Conservation (phyloP, 2,797 vertebrate genomes). For the Molossus alvarezi region DNA sequence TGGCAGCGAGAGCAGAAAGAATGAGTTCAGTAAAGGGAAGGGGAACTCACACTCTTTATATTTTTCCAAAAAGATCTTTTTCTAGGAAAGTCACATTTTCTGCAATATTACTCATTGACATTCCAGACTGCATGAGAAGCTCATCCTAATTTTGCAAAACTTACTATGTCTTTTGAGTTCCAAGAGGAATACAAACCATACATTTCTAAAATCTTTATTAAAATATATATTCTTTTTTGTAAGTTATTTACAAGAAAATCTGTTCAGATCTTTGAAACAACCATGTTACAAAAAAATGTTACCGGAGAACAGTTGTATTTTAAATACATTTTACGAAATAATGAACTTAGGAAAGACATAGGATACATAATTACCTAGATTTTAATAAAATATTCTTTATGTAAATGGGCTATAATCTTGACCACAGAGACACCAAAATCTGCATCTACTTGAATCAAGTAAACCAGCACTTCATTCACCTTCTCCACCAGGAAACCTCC, state of each 20-base stretch:
- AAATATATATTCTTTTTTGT: slow-evolving; percentile 69
- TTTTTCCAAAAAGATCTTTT: slow-evolving; percentile 24
- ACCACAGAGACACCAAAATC: slow-evolving; percentile 49
- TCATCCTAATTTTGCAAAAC: slow-evolving; percentile 52
- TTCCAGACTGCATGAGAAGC: not conserved
- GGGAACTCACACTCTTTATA: not conserved
- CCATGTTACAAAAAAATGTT: slow-evolving; percentile 53
- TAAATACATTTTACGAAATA: slow-evolving; percentile 57
- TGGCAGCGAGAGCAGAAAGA: slow-evolving; percentile 15
- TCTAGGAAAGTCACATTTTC: slow-evolving; percentile 57
- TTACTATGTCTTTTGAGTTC: slow-evolving; percentile 43
- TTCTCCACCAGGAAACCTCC: not conserved
- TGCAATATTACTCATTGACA: not conserved
- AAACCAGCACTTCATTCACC: slow-evolving; percentile 43
- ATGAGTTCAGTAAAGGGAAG: not conserved
- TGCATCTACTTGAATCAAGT: slow-evolving; percentile 53
- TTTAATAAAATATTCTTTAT: slow-evolving; percentile 72
- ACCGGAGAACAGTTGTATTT: slow-evolving; percentile 48
- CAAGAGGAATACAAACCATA: slow-evolving; percentile 58
- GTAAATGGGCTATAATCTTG: not conserved
- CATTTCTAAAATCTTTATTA: slow-evolving; percentile 79
- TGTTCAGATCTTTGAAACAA: slow-evolving; percentile 52
- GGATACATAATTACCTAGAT: slow-evolving; percentile 25
- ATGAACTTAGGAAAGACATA: slow-evolving; percentile 52
- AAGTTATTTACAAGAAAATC: slow-evolving; percentile 63